Evolutionary conservation across 2,888 invertebrate species (phyloP), one percentile per base, ranked within the genome.

Genomic region (Pogonocherus hispidulus): DNA sequence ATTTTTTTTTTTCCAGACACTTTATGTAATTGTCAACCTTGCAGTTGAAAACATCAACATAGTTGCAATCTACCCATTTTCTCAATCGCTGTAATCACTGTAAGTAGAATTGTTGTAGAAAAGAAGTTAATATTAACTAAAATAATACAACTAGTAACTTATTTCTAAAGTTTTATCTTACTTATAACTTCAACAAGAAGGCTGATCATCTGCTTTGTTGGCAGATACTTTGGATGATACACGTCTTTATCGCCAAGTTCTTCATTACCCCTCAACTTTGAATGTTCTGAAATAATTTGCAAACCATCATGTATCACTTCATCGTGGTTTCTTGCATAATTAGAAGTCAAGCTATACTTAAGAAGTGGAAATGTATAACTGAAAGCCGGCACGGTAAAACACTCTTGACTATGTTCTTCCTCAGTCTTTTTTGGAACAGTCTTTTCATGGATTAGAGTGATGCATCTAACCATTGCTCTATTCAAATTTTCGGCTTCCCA

Each of bases 291-390:
- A 59, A 94, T 89, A 47, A 94, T 87, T 68, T 91, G 89, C 16
- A 92, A 84, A 0, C 89, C 89, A 75, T 89, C 88, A 69, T 90
- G 84, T 69, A 92, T 86, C 70, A 91, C 86, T 32, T 87, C 86
- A 63, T 87, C 89, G 79, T 89, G 89, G 69, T 86, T 87, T 69
- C 86, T 86, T 19, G 87, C 86, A 23, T 82, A 79, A 59, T 83
- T 81, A 0, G 87, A 86, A 6, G 87, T 78, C 47, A 90, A 78
- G 74, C 91, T 90, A 63, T 89, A 87, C 78, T 91, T 91, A 3
- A 97, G 84, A 76, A 97, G 88, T 11, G 94, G 93, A 84, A 96
- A 97, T 9, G 91, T 88, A 81, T 94, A 97, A 78, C 93, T 92
- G 86, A 96, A 95, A 0, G 93, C 92, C 1, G 95, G 92, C 0